A percentile compares a stretch with the other conserved stretches of the same genome.
These are phyloP conservation scores for Macrosteles quadrilineatus DNA, from an alignment of 1,140 invertebrate genomes.

Conservation along the genomic window DNA sequence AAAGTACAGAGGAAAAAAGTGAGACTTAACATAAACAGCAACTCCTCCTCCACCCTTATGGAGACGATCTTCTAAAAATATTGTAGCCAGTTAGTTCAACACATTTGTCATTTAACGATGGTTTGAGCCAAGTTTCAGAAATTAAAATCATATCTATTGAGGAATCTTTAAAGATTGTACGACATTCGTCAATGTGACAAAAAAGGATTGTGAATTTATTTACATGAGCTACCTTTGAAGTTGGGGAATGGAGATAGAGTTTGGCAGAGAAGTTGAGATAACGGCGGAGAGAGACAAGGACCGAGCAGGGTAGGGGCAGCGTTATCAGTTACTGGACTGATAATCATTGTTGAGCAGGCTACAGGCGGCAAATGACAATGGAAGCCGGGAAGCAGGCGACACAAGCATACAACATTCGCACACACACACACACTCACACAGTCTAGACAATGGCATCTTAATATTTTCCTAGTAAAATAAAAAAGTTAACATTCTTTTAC, in stretches of 20 bases:
- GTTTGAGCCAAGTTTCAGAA: not conserved
- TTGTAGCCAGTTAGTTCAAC: not conserved
- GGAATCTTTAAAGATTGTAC: not conserved
- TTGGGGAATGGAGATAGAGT: not conserved
- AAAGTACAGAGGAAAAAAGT: not conserved
- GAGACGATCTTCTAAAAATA: not conserved
- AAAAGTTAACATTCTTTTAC: too few relatives aligned
- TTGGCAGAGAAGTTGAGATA: not conserved
- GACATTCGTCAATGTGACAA: not conserved
- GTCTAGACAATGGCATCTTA: too few relatives aligned
- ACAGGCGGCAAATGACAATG: not conserved
- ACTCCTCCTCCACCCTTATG: not conserved
- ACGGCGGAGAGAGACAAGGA: not conserved
- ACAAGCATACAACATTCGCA: not conserved
- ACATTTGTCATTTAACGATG: not conserved
- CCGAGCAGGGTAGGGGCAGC: not conserved
- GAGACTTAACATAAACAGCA: not conserved
- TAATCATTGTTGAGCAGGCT: too few relatives aligned
- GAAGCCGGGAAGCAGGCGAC: not conserved
- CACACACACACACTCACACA: too few relatives aligned
- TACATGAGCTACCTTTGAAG: not conserved
- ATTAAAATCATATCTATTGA: not conserved
- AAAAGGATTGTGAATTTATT: not conserved
- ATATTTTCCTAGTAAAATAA: too few relatives aligned
- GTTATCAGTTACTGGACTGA: too few relatives aligned